These are phyloP conservation scores for Aelia acuminata DNA, from an alignment of 2,888 invertebrate genomes.

Conservation along the genomic window DNA sequence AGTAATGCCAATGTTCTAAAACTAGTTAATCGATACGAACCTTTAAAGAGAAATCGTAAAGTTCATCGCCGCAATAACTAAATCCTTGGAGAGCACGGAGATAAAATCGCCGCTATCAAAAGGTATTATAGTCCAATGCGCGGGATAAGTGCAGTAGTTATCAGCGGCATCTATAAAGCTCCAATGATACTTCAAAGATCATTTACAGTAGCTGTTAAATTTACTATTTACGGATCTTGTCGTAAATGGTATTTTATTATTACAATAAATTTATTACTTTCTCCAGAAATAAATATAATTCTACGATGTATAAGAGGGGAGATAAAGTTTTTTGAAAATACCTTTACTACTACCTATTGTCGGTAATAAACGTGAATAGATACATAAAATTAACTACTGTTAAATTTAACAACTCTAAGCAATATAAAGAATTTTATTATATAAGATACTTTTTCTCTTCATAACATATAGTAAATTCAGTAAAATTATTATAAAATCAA, in stretches of 20 bases:
- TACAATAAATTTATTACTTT: neutral
- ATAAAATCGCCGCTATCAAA: neutral
- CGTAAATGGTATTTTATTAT: neutral
- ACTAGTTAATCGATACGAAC: neutral
- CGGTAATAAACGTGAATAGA: neutral
- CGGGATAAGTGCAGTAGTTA: neutral
- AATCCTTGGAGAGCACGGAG: neutral
- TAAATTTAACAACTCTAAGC: too few relatives aligned
- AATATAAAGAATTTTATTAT: too few relatives aligned
- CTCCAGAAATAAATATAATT: neutral
- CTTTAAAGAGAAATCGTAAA: neutral
- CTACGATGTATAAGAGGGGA: neutral
- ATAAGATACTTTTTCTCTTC: too few relatives aligned
- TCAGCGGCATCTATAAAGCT: neutral
- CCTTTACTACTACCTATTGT: neutral
- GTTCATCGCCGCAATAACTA: slow-evolving; percentile 6
- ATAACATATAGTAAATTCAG: too few relatives aligned
- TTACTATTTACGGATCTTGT: neutral
- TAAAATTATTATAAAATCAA: too few relatives aligned
- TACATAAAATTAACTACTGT: neutral
- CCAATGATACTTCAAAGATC: neutral
- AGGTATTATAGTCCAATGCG: neutral
- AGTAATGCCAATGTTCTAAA: neutral
- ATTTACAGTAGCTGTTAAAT: neutral
- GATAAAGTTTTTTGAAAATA: neutral